Base-by-base conservation (phyloP, 2,797 vertebrate species). In the Poecilia velifera region DNA sequence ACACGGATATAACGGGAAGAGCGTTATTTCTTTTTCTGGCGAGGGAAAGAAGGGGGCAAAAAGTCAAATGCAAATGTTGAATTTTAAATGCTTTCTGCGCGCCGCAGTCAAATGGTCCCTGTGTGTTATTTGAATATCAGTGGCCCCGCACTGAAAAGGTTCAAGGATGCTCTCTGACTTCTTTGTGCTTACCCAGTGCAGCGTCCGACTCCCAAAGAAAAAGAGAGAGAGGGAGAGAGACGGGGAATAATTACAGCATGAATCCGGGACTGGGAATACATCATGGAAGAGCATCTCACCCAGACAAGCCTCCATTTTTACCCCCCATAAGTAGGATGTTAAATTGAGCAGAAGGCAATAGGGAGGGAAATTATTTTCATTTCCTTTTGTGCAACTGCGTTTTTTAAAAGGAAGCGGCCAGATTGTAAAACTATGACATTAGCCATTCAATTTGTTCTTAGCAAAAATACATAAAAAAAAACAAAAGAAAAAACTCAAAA, bases 101-200 rank as follows among this genome's bases (percentile, higher is more conserved):
- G 77, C 94, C 91, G 97, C 97, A 96, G 96, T 96, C 97, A 98
- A 98, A 99, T 96, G 97, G 97, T 96, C 95, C 87, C 96, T 96
- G 96, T 96, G 91, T 96, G 97, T 97, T 98, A 99, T 99, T 99
- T 99, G 98, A 99, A 99, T 99, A 98, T 98, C 97, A 97, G 97
- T 97, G 97, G 97, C 96, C 96, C 95, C 94, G 96, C 91, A 95
- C 94, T 99, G 97, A 99, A 98, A 98, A 96, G 98, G 97, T 98
- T 98, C 97, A 98, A 98, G 97, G 98, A 99, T 97, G 97, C 97
- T 98, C 97, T 97, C 97, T 96, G 97, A 96, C 96, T 97, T 97
- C 97, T 98, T 99, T 99, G 98, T 99, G 97, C 97, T 97, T 96
- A 98, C 95, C 96, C 98, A 98, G 96, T 96, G 97, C 97, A 97